A percentile compares a stretch with the other conserved stretches of the same genome.
These are phyloP conservation scores for Pelobates cultripes DNA, from an alignment of 2,797 vertebrate species.

Conservation along the genomic window DNA sequence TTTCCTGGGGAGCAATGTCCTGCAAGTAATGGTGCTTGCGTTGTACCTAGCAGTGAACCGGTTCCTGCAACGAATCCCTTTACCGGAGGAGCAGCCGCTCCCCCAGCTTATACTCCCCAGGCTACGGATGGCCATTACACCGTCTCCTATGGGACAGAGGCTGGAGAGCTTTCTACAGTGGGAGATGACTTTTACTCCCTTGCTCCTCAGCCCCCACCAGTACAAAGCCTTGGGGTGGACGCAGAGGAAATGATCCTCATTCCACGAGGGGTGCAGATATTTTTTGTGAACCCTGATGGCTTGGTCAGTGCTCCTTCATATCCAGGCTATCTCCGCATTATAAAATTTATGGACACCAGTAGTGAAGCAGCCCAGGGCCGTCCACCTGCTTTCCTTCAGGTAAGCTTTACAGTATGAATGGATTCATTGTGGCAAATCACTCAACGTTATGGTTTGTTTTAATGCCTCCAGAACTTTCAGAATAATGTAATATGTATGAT, in stretches of 20 bases:
- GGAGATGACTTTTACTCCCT: conserved; percentile 85
- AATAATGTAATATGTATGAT: no score
- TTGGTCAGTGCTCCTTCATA: conserved; percentile 95
- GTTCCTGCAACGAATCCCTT: conserved; percentile 66
- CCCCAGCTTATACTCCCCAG: conserved; percentile 89
- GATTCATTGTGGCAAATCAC: no score
- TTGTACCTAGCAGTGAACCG: conserved; percentile 7
- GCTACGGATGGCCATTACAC: conserved; percentile 89
- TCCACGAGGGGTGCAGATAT: conserved; percentile 92
- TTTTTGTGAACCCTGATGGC: conserved; percentile 92
- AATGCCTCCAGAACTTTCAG: no score
- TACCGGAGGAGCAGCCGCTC: conserved; percentile 75
- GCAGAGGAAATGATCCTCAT: conserved; percentile 89
- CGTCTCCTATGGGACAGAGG: conserved; percentile 89
- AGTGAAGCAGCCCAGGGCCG: conserved; percentile 72
- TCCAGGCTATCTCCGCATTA: conserved; percentile 92
- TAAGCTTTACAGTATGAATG: conserved; percentile 61
- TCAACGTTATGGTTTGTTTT: no score
- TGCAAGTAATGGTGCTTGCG: conserved; percentile 55
- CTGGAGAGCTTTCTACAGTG: conserved; percentile 86
- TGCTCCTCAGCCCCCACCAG: conserved; percentile 75
- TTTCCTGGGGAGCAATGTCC: conserved; percentile 57
- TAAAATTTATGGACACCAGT: conserved; percentile 84
- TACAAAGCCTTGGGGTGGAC: conserved; percentile 83
- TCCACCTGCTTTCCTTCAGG: conserved; percentile 94